Percentiles rank a stretch among this genome's conserved stretches.
Evolutionary conservation across 2,113 vertebrate genomes (phyloP).

Genomic region (Progne subis): DNA sequence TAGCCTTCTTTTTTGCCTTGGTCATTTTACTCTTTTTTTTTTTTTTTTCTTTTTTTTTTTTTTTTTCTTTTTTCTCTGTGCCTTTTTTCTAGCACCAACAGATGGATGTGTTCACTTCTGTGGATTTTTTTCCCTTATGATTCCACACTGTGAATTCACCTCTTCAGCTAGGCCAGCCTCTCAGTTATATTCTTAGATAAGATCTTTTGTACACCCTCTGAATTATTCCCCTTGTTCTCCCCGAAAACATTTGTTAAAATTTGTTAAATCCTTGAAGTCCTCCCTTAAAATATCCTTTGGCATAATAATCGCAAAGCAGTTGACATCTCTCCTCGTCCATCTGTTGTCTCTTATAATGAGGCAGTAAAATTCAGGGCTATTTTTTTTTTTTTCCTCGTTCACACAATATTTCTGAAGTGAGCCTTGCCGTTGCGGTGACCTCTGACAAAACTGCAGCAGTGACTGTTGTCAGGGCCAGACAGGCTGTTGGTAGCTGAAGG

Average conservation of each 20-base stretch:
- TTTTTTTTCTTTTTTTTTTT: background rate
- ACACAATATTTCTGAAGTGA: background rate
- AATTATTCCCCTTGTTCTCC: background rate
- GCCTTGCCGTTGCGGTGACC: background rate
- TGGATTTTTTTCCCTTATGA: background rate
- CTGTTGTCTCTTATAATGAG: constrained; percentile 8
- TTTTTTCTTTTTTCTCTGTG: background rate
- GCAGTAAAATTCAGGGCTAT: background rate
- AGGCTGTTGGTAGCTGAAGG: background rate
- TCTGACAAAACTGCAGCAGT: background rate
- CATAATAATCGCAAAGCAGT: background rate
- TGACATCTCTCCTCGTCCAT: constrained; percentile 6
- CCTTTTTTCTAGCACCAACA: background rate
- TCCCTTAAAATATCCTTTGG: constrained; percentile 26
- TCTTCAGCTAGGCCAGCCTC: background rate
- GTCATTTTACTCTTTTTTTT: background rate
- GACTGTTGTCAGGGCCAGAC: background rate
- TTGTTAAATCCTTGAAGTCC: background rate
- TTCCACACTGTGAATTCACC: background rate
- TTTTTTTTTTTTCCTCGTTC: background rate
- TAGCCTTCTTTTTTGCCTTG: background rate
- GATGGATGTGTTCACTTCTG: background rate
- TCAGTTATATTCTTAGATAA: background rate
- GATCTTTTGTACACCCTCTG: background rate
- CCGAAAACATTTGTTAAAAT: background rate